Evolutionary conservation across 2,113 vertebrate species (phyloP).

Genomic region (Gasterosteus nipponicus): DNA sequence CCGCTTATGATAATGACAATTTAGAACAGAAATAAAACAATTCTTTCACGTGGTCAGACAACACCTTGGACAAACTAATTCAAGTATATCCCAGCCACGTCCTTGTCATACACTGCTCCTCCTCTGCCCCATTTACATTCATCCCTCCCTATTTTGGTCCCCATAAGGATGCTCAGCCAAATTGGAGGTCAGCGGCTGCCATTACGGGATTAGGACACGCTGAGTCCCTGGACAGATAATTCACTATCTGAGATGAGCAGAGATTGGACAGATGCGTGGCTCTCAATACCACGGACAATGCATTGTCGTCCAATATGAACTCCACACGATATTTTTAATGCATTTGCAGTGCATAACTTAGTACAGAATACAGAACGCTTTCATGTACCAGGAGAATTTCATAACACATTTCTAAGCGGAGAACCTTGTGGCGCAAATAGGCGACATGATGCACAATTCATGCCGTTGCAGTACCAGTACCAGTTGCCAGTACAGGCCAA

Average conservation of each 20-base stretch:
- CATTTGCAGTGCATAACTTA: not conserved
- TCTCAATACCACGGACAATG: not conserved
- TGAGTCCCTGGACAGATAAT: conserved; percentile 61
- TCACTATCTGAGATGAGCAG: conserved; percentile 11
- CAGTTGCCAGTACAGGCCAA: too few relatives aligned
- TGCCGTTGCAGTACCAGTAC: too few relatives aligned
- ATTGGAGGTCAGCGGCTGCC: conserved; percentile 53
- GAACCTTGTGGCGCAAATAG: too few relatives aligned
- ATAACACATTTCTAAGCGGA: too few relatives aligned
- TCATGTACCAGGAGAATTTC: too few relatives aligned
- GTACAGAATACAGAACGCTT: too few relatives aligned
- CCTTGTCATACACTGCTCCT: not conserved
- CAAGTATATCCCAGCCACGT: not conserved
- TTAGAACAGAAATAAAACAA: not conserved
- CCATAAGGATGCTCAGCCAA: conserved; percentile 29
- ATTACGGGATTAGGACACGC: conserved; percentile 67
- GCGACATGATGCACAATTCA: too few relatives aligned
- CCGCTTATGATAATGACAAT: not conserved
- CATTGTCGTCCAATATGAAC: not conserved
- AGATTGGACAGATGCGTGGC: not conserved
- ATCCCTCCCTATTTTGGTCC: conserved; percentile 16
- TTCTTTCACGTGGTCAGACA: not conserved
- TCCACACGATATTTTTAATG: not conserved
- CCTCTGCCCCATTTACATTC: not conserved
- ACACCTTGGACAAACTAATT: conserved; percentile 3